A percentile compares a stretch with the other conserved stretches of the same genome.
These are phyloP conservation scores for Hydractinia echinata DNA, from an alignment of 30 jellyfish, hydroid and myxozoan genomes.

Conservation along the genomic window DNA sequence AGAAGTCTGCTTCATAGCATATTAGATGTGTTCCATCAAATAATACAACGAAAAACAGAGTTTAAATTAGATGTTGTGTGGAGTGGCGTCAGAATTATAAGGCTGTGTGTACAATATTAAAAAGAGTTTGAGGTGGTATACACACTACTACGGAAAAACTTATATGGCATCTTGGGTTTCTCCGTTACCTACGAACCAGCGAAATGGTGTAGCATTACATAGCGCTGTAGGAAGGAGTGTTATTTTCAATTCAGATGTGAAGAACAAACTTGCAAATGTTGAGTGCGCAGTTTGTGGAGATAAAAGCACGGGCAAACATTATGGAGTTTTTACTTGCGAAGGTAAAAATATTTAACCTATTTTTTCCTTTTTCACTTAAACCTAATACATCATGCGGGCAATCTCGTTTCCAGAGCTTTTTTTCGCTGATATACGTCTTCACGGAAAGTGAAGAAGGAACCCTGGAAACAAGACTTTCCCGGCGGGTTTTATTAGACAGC, in stretches of 20 bases:
- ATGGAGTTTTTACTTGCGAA: slow-evolving; percentile 87
- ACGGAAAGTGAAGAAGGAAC: no score
- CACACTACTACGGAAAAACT: not conserved
- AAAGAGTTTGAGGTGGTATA: not conserved
- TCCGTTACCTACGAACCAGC: no score
- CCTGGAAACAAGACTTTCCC: no score
- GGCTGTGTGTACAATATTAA: not conserved
- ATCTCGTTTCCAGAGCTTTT: no score
- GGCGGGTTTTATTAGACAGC: no score
- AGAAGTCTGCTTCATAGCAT: no score
- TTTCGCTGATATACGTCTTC: no score
- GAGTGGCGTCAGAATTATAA: not conserved
- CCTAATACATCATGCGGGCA: no score
- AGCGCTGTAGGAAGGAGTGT: not conserved
- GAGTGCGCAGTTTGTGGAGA: slow-evolving; percentile 89
- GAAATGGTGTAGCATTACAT: not conserved
- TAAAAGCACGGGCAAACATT: slow-evolving; percentile 77
- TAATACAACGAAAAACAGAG: no score
- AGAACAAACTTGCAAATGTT: slow-evolving; percentile 52
- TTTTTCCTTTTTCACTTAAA: no score
- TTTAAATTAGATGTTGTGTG: not conserved
- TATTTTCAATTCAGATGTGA: slow-evolving; percentile 40
- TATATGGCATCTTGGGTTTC: not conserved
- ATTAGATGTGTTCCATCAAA: no score
- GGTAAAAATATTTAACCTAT: not conserved